Percentiles rank a stretch among this genome's conserved stretches.
These are phyloP conservation scores for Mugil cephalus DNA, from an alignment of 2,113 vertebrate species.

Conservation along the genomic window DNA sequence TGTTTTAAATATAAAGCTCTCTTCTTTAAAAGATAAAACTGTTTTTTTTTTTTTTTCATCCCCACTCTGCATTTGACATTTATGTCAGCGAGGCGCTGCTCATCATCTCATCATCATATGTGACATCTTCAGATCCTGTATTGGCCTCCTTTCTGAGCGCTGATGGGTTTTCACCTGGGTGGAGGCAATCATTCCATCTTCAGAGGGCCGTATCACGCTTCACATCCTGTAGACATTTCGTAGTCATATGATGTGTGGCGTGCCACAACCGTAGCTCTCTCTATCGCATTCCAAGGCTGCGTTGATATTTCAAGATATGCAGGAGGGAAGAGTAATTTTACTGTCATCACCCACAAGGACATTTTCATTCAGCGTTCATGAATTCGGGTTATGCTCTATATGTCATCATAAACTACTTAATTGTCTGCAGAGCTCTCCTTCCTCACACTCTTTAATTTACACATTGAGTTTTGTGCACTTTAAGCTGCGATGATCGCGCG, in stretches of 20 bases:
- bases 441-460: not conserved
- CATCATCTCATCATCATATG: conserved; percentile 22
- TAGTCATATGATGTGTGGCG: conserved; percentile 36
- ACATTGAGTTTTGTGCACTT: not conserved
- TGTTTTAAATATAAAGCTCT: conserved; percentile 33
- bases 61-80: conserved; percentile 10
- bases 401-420: not conserved
- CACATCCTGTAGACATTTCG: conserved; percentile 36
- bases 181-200: conserved; percentile 36
- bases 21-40: conserved; percentile 46
- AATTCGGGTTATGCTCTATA: not conserved
- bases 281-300: conserved; percentile 31
- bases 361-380: not conserved
- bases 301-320: conserved; percentile 44
- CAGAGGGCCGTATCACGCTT: conserved; percentile 38
- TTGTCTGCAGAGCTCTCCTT: not conserved
- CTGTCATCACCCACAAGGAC: not conserved
- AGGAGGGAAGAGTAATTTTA: conserved; percentile 14
- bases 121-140: conserved; percentile 19
- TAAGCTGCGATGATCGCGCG: not conserved
- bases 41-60: no score
- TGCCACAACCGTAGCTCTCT: conserved; percentile 21
- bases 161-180: conserved; percentile 60
- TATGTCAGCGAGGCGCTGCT: conserved; percentile 27
- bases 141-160: conserved; percentile 31